phyloP scores from a whole-genome alignment of 2,797 vertebrate species.

The Alcedo atthis region DNA sequence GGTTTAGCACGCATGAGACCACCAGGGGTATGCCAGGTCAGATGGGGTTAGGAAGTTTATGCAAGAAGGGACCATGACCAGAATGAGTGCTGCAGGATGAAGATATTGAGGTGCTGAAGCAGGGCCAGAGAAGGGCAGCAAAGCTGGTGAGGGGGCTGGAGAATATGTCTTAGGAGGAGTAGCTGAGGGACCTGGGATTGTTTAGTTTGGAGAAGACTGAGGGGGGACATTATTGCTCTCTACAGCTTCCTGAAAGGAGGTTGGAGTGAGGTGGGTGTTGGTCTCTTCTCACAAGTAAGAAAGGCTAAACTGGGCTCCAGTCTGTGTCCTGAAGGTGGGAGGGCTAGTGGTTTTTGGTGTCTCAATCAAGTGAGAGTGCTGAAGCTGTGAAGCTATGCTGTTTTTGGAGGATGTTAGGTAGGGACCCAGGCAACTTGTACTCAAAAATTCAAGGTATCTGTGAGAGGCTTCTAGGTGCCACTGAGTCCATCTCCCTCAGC shows the following conservation, averaged over 20 bases:
- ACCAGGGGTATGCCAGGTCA: fast-evolving
- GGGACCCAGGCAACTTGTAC: background rate
- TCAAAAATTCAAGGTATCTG: background rate
- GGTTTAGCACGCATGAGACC: background rate
- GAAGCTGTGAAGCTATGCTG: background rate
- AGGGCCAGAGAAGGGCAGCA: too few species aligned
- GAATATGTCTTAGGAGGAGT: too few species aligned
- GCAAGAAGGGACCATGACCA: background rate
- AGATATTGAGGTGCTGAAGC: too few species aligned
- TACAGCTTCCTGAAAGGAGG: too few species aligned
- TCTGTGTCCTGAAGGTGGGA: background rate
- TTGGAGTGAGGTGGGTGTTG: too few species aligned
- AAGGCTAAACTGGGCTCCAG: background rate
- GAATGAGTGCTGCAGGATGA: background rate
- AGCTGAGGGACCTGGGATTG: too few species aligned
- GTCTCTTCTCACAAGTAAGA: too few species aligned
- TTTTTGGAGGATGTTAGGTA: background rate
- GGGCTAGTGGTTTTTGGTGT: background rate
- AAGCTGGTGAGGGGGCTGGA: too few species aligned
- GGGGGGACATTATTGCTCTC: too few species aligned
- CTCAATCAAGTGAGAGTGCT: background rate
- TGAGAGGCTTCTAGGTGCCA: background rate
- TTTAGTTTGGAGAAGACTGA: too few species aligned
- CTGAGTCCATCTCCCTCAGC: background rate
- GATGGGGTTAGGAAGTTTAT: background rate